Percentiles rank a stretch among this genome's conserved stretches.
Evolutionary conservation across 2,797 vertebrate species (phyloP).

Genomic region (Acrossocheilus fasciatus): DNA sequence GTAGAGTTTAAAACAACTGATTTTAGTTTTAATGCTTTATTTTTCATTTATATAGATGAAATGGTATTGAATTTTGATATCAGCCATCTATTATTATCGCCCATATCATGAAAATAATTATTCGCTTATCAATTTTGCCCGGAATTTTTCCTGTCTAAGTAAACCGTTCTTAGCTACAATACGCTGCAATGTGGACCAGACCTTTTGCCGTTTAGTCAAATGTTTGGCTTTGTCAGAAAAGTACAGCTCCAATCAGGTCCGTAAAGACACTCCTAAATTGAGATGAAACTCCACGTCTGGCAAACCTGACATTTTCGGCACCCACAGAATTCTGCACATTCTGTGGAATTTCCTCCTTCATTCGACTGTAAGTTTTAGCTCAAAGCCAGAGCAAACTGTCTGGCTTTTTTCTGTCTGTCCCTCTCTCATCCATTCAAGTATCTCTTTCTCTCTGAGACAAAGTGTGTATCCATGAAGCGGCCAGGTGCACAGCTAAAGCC

Average conservation of each 20-base stretch:
- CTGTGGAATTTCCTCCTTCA: slow-evolving; percentile 76
- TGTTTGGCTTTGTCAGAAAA: slow-evolving; percentile 4
- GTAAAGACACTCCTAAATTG: not conserved
- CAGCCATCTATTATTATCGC: not conserved
- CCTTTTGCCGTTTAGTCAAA: not conserved
- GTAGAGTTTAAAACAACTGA: not conserved
- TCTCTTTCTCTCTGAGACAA: slow-evolving; percentile 16
- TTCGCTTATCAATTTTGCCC: not conserved
- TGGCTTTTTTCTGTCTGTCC: not conserved
- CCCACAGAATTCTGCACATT: slow-evolving; percentile 72
- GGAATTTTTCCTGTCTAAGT: not conserved
- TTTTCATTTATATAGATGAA: not conserved
- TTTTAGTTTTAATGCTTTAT: not conserved
- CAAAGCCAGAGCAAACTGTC: slow-evolving; percentile 16
- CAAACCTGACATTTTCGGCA: slow-evolving; percentile 71
- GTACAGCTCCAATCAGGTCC: not conserved
- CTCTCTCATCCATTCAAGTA: slow-evolving; percentile 3
- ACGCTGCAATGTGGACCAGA: not conserved
- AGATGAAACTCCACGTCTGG: slow-evolving; percentile 59
- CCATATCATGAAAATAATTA: not conserved
- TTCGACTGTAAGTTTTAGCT: slow-evolving; percentile 33
- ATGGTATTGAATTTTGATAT: not conserved
- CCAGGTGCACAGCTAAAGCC: slow-evolving; percentile 35
- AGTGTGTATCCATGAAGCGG: not conserved
- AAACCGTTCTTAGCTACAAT: not conserved